These are phyloP conservation scores for Vireo altiloquus DNA, from an alignment of 2,113 vertebrate species.

Conservation along the genomic window DNA sequence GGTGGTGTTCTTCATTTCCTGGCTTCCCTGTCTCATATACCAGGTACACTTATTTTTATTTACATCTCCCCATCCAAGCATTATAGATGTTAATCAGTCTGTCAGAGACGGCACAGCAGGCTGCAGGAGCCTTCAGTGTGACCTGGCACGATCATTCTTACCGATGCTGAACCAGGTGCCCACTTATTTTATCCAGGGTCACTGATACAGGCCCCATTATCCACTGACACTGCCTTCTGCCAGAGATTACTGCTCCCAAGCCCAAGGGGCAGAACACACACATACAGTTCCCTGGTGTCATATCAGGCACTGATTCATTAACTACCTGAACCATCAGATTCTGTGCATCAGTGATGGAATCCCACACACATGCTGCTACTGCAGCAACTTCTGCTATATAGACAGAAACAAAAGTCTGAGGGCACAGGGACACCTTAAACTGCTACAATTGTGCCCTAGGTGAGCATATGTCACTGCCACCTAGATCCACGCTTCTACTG, in stretches of 20 bases:
- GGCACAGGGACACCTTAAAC: not conserved
- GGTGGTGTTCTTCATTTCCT: not conserved
- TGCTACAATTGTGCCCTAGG: not conserved
- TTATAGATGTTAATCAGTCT: not conserved
- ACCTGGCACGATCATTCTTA: fast-evolving
- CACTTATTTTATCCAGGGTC: not conserved
- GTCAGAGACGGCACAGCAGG: not conserved
- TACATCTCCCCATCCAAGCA: not conserved
- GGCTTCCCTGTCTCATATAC: not conserved
- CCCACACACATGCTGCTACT: not conserved
- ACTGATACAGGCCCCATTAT: not conserved
- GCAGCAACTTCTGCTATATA: not conserved
- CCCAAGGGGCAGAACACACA: not conserved
- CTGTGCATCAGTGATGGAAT: not conserved
- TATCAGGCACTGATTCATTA: not conserved
- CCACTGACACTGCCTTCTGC: not conserved
- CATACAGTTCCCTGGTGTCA: fast-evolving
- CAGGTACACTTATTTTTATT: not conserved
- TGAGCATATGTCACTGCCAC: not conserved
- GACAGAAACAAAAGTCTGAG: not conserved
- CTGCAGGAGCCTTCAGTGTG: not conserved
- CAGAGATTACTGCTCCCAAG: not conserved
- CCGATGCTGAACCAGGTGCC: not conserved
- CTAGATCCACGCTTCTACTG: not conserved
- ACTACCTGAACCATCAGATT: not conserved